Evolutionary conservation across 2,113 vertebrate genomes (phyloP).

Genomic region (Festucalex cinctus): DNA sequence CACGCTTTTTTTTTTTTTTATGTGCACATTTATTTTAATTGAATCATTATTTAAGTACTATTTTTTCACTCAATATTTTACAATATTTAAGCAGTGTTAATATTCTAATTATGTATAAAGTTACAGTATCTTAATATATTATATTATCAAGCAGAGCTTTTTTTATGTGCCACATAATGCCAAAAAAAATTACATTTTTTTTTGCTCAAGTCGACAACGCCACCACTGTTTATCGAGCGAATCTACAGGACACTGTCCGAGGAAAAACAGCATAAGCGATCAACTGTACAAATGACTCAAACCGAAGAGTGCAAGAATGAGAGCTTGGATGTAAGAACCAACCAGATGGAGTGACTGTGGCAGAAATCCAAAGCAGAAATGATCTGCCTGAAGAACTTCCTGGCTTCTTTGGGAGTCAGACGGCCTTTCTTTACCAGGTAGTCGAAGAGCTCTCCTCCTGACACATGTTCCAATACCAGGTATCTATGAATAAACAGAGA

Average conservation of each 20-base stretch:
- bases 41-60: too few species aligned
- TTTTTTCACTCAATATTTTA: too few species aligned
- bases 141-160: too few species aligned
- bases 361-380: constrained; percentile 93
- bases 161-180: too few species aligned
- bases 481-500: constrained; percentile 69
- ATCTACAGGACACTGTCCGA: background rate
- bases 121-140: too few species aligned
- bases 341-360: constrained; percentile 94
- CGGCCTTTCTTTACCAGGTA: constrained; percentile 91
- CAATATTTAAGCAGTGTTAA: too few species aligned
- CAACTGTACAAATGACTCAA: constrained; percentile 4
- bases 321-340: constrained; percentile 37
- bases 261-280: background rate
- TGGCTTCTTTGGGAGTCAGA: constrained; percentile 87
- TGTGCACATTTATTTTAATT: too few species aligned
- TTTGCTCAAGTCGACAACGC: too few species aligned
- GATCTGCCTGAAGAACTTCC: constrained; percentile 94
- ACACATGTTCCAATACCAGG: constrained; percentile 90
- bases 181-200: too few species aligned
- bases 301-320: background rate
- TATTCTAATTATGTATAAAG: too few species aligned
- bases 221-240: background rate
- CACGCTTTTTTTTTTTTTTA: too few species aligned
- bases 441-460: constrained; percentile 89